phyloP scores from a whole-genome alignment of 2,888 invertebrate species.

The Drosophila stalkeri region DNA sequence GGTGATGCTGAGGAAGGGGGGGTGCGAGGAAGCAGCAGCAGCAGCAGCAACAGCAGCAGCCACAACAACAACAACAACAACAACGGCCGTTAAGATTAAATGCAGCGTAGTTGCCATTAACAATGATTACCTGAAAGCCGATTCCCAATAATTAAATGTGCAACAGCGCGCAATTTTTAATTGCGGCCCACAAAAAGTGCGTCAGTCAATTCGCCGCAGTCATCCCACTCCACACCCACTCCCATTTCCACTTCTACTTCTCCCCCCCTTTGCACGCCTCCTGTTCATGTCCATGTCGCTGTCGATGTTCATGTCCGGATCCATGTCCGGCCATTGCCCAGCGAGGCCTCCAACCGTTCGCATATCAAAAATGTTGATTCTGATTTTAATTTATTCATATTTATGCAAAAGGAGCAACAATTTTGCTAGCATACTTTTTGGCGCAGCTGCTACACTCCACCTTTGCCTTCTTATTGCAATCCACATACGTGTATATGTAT shows the following conservation, averaged over 20 bases:
- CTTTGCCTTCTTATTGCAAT: constrained; percentile 20
- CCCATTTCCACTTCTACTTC: constrained; percentile 8
- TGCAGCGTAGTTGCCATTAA: constrained; percentile 80
- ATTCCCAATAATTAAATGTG: constrained; percentile 81
- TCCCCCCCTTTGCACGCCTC: background rate
- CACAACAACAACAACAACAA: background rate
- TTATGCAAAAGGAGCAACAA: constrained; percentile 78
- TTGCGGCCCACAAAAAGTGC: constrained; percentile 74
- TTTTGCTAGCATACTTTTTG: constrained; percentile 67
- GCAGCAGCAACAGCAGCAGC: background rate
- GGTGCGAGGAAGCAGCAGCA: background rate
- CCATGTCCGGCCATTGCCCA: constrained; percentile 17
- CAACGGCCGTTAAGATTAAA: constrained; percentile 68
- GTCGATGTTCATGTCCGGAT: constrained; percentile 47
- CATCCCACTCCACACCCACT: too few species aligned
- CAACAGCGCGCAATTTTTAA: constrained; percentile 81
- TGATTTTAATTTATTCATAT: constrained; percentile 79
- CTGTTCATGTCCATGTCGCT: constrained; percentile 31
- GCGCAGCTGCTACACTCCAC: constrained; percentile 36
- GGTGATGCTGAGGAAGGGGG: constrained; percentile 13
- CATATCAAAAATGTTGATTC: constrained; percentile 79
- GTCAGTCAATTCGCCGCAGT: constrained; percentile 29
- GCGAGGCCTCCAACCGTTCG: constrained; percentile 29
- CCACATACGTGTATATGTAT: constrained; percentile 8
- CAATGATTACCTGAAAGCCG: constrained; percentile 82